Conservation (phyloP, 2,888 invertebrate genomes). For the Pseudeuparius sepicola region DNA sequence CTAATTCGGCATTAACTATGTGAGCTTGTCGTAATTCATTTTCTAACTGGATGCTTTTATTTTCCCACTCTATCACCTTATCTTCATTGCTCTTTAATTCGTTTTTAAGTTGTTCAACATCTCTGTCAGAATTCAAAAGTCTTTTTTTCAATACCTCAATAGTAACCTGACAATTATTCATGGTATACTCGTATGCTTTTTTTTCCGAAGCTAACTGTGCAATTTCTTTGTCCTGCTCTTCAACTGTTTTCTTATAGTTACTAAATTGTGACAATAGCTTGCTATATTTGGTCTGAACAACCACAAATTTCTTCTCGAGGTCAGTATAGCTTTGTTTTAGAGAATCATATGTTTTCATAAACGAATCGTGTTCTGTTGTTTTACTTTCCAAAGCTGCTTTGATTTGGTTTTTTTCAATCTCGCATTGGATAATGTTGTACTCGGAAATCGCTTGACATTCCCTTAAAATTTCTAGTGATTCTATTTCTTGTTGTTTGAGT, state of each 20-base stretch:
- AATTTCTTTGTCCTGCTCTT: slow-evolving; percentile 37
- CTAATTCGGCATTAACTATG: slow-evolving; percentile 31
- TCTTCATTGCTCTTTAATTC: slow-evolving; percentile 33
- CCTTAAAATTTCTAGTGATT: slow-evolving; percentile 42
- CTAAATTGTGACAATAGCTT: not conserved
- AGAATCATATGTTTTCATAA: no score
- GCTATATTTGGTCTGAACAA: slow-evolving; percentile 8
- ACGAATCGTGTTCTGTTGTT: slow-evolving; percentile 20
- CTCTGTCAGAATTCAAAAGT: slow-evolving; percentile 48
- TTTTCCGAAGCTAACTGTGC: slow-evolving; percentile 44
- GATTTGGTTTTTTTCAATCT: slow-evolving; percentile 43
- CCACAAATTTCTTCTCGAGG: no score
- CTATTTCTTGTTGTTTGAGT: slow-evolving; percentile 38
- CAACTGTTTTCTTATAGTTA: no score
- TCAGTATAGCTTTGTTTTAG: no score
- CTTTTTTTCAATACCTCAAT: slow-evolving; percentile 49
- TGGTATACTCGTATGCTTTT: slow-evolving; percentile 47
- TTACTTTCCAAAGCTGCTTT: slow-evolving; percentile 31
- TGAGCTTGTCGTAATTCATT: slow-evolving; percentile 29
- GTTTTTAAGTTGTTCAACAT: slow-evolving; percentile 46
- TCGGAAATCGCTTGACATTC: slow-evolving; percentile 47
- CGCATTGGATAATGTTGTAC: slow-evolving; percentile 44
- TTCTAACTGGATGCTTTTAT: slow-evolving; percentile 28
- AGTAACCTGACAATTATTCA: slow-evolving; percentile 48
- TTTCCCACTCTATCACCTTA: slow-evolving; percentile 32